A percentile compares a stretch with the other conserved stretches of the same genome.
phyloP scores from a whole-genome alignment of 92 coral and sea anemone species.

The Siderastrea siderea region DNA sequence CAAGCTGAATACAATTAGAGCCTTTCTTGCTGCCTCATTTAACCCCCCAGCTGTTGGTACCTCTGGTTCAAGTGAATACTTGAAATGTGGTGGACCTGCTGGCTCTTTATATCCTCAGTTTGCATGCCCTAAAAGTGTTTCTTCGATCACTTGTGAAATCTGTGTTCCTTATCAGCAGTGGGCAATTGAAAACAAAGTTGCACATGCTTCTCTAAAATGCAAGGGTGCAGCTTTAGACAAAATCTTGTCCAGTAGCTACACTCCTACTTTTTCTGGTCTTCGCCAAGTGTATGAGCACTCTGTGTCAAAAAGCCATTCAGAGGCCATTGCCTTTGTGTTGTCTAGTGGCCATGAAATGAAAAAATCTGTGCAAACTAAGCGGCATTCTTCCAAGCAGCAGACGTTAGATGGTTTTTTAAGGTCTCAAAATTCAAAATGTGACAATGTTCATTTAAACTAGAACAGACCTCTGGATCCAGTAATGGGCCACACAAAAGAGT shows the following conservation, averaged over 20 bases:
- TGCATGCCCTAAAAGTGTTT: neutral
- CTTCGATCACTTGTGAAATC: constrained; percentile 1
- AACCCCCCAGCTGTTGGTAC: neutral
- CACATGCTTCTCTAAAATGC: constrained; percentile 4
- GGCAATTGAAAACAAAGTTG: neutral
- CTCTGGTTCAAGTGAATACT: neutral
- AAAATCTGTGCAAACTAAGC: neutral
- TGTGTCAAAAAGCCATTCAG: constrained; percentile 20
- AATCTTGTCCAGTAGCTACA: neutral
- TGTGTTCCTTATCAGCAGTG: constrained; percentile 10
- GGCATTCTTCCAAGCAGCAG: neutral
- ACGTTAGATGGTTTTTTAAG: neutral
- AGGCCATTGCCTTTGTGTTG: constrained; percentile 15
- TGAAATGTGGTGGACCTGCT: neutral
- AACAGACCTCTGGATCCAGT: neutral
- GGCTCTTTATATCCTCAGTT: neutral
- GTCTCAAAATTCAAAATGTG: neutral
- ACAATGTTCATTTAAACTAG: neutral
- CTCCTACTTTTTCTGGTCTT: constrained; percentile 24
- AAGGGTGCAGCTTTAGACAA: constrained; percentile 12
- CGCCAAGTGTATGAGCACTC: constrained; percentile 20
- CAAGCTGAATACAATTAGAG: neutral
- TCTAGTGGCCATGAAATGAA: neutral
- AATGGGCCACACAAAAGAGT: neutral
- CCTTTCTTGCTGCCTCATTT: neutral